Conservation (phyloP, 1,140 invertebrate genomes). For the Rhynchophorus ferrugineus region DNA sequence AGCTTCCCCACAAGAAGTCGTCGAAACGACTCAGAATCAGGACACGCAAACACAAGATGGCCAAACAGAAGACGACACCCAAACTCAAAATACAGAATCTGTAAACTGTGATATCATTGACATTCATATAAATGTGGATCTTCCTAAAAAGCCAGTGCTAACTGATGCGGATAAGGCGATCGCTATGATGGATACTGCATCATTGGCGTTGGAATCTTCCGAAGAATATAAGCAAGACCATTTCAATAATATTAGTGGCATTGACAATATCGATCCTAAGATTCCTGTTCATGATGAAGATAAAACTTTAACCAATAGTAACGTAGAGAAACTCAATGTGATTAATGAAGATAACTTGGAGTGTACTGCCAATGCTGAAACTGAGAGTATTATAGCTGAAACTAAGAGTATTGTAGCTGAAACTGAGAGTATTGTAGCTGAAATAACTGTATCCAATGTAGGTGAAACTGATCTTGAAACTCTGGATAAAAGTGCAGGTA, state of each 20-base stretch:
- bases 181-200: slow-evolving; percentile 22
- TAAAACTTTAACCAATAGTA: neutral
- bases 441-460: neutral
- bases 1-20: neutral
- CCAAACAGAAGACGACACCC: slow-evolving; percentile 12
- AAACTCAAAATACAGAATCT: slow-evolving; percentile 16
- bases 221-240: neutral
- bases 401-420: too few relatives aligned
- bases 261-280: too few relatives aligned
- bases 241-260: too few relatives aligned
- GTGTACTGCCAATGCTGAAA: too few relatives aligned
- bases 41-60: slow-evolving; percentile 20
- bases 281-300: too few relatives aligned
- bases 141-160: slow-evolving; percentile 21
- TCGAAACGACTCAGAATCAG: slow-evolving; percentile 15
- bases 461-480: neutral
- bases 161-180: slow-evolving; percentile 22
- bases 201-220: neutral
- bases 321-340: neutral
- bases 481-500: neutral
- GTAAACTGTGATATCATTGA: slow-evolving; percentile 7
- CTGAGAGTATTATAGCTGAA: too few relatives aligned
- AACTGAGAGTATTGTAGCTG: neutral
- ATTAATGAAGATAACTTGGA: too few relatives aligned
- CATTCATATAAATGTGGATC: slow-evolving; percentile 10